Percentiles rank a stretch among this genome's conserved stretches.
Conservation (phyloP, 2,113 vertebrate genomes). For the Nycticryphes semicollaris region DNA sequence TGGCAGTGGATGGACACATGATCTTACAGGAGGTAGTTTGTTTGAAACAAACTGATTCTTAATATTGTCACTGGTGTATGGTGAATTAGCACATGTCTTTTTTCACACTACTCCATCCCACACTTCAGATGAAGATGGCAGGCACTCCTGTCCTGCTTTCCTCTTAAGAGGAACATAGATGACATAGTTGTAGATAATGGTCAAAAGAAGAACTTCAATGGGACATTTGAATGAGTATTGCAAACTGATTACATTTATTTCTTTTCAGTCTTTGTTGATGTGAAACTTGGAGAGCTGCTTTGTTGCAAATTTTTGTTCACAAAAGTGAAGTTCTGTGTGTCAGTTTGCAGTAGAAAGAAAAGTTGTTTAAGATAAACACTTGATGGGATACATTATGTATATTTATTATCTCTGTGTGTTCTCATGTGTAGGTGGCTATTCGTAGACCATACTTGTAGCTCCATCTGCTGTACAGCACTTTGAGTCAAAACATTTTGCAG, state of each 20-base stretch:
- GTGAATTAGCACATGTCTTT: neutral
- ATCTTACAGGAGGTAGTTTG: neutral
- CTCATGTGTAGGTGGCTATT: conserved; percentile 31
- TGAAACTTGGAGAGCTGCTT: neutral
- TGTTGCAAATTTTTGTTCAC: neutral
- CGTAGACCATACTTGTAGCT: conserved; percentile 13
- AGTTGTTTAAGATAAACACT: neutral
- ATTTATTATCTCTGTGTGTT: conserved; percentile 9
- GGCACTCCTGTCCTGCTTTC: neutral
- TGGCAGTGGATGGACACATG: neutral
- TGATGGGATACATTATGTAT: neutral
- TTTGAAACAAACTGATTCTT: neutral
- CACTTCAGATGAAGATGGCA: neutral
- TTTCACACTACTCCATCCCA: neutral
- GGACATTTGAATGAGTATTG: neutral
- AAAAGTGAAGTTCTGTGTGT: neutral
- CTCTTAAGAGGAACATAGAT: neutral
- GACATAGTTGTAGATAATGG: neutral
- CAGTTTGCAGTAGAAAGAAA: neutral
- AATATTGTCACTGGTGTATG: neutral
- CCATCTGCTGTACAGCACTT: conserved; percentile 50
- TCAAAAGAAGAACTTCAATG: neutral
- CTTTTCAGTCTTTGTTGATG: neutral
- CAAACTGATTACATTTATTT: neutral
- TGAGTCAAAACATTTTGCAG: conserved; percentile 50